These are phyloP conservation scores for Eumerus sabulonum DNA, from an alignment of 2,888 invertebrate species.

Conservation along the genomic window DNA sequence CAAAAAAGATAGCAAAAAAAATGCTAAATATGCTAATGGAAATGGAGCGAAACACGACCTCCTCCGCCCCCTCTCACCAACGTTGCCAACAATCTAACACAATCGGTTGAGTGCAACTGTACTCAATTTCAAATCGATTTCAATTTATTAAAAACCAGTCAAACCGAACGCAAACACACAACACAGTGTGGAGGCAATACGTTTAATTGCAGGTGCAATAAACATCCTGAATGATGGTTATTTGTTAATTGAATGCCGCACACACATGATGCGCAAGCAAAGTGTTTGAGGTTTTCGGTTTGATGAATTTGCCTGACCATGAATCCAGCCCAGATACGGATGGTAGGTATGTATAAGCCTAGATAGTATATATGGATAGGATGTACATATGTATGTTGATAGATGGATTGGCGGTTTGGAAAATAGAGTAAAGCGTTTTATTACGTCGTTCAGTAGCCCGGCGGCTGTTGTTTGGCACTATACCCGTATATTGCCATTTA, in stretches of 20 bases:
- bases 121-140: conserved; percentile 30
- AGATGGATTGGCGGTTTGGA: not conserved
- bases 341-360: not conserved
- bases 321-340: conserved; percentile 4
- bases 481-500: conserved; percentile 41
- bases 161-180: conserved; percentile 3
- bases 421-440: conserved; percentile 1
- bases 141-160: conserved; percentile 53
- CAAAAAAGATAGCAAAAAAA: not conserved
- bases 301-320: conserved; percentile 25
- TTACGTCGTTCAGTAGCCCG: not conserved
- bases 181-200: conserved; percentile 33
- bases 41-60: too few species aligned
- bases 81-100: not conserved
- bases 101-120: conserved; percentile 24
- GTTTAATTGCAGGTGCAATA: conserved; percentile 67
- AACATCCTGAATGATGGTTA: conserved; percentile 58
- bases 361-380: conserved; percentile 3
- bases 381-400: not conserved
- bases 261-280: conserved; percentile 39
- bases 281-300: conserved; percentile 42
- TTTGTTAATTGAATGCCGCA: conserved; percentile 60
- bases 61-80: too few species aligned
- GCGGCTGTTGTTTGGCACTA: too few species aligned
- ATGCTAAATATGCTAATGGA: not conserved